A percentile compares a stretch with the other conserved stretches of the same genome.
Conservation (phyloP, 2,888 invertebrate genomes). For the Malthinus flaveolus region DNA sequence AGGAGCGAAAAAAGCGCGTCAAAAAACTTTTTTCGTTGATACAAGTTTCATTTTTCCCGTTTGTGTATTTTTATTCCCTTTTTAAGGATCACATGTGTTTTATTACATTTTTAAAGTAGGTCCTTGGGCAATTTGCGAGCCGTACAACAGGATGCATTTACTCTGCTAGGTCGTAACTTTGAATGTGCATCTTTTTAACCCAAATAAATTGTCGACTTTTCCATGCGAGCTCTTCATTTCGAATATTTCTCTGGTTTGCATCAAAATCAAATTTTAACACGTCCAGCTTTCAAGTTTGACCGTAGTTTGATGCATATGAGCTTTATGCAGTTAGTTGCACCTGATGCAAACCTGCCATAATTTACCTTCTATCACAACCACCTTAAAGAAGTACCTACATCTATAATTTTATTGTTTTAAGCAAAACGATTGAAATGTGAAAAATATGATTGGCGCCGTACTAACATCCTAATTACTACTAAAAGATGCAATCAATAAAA, state of each 20-base stretch:
- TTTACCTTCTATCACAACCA: too few species aligned
- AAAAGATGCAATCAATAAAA: too few species aligned
- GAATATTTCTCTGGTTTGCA: constrained; percentile 7
- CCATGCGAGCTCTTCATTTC: neutral
- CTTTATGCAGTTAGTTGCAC: neutral
- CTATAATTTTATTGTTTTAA: too few species aligned
- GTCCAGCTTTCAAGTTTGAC: constrained; percentile 16
- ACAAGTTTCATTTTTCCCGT: too few species aligned
- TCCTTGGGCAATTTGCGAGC: constrained; percentile 19
- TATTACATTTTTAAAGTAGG: constrained; percentile 15
- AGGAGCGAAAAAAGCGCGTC: too few species aligned
- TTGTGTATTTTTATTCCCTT: too few species aligned
- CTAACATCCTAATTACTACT: too few species aligned
- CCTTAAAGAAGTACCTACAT: too few species aligned
- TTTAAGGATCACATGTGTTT: neutral
- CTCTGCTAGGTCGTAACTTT: constrained; percentile 12
- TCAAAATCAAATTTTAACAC: constrained; percentile 17
- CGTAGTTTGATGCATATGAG: constrained; percentile 3
- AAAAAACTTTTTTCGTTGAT: too few species aligned
- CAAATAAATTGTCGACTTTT: constrained; percentile 4
- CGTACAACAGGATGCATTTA: constrained; percentile 19
- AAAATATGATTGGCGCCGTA: too few species aligned
- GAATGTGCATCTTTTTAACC: constrained; percentile 8
- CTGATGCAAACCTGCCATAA: neutral
- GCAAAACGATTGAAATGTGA: too few species aligned